phyloP scores from a whole-genome alignment of 2,113 vertebrate genomes.

The Bucco capensis region DNA sequence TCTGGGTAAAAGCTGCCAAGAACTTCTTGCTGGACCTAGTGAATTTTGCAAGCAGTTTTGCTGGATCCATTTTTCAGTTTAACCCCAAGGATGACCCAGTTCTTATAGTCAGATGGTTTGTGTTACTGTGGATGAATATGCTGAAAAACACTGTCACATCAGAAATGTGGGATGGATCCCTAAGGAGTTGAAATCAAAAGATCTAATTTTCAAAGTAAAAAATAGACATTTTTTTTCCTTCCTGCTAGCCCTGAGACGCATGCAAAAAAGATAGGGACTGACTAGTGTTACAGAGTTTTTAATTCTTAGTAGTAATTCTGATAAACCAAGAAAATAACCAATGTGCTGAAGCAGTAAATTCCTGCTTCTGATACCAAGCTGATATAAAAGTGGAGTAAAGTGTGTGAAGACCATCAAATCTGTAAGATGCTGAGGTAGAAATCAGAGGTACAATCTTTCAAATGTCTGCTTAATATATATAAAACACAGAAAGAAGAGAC shows the following conservation, averaged over 20 bases:
- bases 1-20: constrained; percentile 27
- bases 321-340: not conserved
- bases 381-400: not conserved
- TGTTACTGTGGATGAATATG: not conserved
- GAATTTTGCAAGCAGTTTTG: constrained; percentile 28
- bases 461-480: not conserved
- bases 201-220: not conserved
- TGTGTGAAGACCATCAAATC: not conserved
- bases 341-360: not conserved
- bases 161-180: not conserved
- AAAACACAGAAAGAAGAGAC: not conserved
- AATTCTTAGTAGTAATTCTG: not conserved
- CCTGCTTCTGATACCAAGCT: not conserved
- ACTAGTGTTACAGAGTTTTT: not conserved
- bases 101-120: not conserved
- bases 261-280: not conserved
- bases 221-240: not conserved
- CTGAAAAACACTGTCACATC: not conserved
- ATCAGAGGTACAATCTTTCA: not conserved
- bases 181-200: not conserved
- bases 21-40: constrained; percentile 17
- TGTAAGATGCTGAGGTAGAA: not conserved
- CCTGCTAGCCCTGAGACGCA: not conserved
- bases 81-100: constrained; percentile 8
- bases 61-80: constrained; percentile 18